Conservation (phyloP, 2,888 invertebrate genomes). For the Homarus gammarus region DNA sequence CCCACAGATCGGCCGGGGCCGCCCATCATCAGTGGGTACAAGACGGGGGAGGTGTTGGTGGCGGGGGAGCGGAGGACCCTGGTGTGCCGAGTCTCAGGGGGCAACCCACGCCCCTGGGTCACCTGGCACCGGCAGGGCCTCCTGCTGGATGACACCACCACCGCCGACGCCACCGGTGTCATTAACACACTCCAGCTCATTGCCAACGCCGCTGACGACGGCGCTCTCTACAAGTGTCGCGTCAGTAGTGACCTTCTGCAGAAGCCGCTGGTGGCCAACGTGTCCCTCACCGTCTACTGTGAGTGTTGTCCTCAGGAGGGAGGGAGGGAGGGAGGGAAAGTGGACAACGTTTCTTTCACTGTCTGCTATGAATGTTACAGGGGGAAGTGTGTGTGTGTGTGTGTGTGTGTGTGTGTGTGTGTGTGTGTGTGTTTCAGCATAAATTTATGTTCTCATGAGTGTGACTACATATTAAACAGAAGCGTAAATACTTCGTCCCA, state of each 20-base stretch:
- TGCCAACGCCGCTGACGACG: conserved; percentile 94
- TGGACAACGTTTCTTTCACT: too few species aligned
- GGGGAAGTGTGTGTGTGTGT: neutral
- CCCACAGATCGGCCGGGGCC: conserved; percentile 81
- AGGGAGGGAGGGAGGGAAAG: neutral
- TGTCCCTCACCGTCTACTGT: conserved; percentile 94
- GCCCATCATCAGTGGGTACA: conserved; percentile 95
- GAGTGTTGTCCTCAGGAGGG: conserved; percentile 82
- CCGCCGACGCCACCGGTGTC: conserved; percentile 83
- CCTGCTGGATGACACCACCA: conserved; percentile 83
- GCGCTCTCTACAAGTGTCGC: conserved; percentile 94
- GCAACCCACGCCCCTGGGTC: conserved; percentile 96
- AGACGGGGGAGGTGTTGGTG: conserved; percentile 90
- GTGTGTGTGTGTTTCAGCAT: neutral
- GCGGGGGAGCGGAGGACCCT: conserved; percentile 92
- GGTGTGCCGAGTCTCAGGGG: conserved; percentile 93
- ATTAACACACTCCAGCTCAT: conserved; percentile 91
- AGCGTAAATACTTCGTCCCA: too few species aligned
- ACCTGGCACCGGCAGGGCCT: conserved; percentile 96
- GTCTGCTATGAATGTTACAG: neutral
- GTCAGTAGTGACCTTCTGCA: conserved; percentile 94
- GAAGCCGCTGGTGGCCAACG: conserved; percentile 89
- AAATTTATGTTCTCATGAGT: too few species aligned
- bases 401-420: neutral
- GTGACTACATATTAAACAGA: too few species aligned